Evolutionary conservation across 1,140 invertebrate species (phyloP), one percentile per base, ranked within the genome.

Genomic region (Diplogasteroides magnus): DNA sequence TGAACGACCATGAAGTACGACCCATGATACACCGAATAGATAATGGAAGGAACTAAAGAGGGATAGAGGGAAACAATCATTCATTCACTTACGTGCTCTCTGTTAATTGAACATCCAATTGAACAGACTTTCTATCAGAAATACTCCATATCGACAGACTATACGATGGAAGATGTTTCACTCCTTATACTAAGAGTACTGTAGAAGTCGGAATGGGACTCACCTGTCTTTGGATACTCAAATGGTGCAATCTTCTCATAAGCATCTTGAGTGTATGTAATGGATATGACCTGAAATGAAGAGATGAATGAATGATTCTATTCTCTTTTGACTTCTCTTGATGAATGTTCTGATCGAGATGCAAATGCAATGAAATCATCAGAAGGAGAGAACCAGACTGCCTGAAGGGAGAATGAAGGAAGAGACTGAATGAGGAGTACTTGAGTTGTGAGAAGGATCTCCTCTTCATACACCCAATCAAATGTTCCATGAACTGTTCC

Each of bases 401-500:
- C 37, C 37, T 48, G 37, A 6, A 48, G 37, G 6, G 37, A 11
- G 37, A 48, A 48, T 11, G 37, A 48, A 48, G 6, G 19, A 19
- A 48, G 19, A 48, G 37, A 48, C 19, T 6, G 37, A 48, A 11
- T 48, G 6, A 48, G 6, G n/a, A n/a, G 6, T 48, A 48, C 77
- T 32, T 80, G 61, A 25, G 61, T 68, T 31, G 56, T 77, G 31
- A 67, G 66, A 37, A 78, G 69, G 58, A 79, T 77, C 58, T 82
- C 80, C 58, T 82, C 80, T 63, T 82, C 76, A 61, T 82, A 83
- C 14, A 79, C 48, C 80, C 80, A 82, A 73, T 81, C 77, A n/a
- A 82, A 72, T 26, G 80, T 55, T 48, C 70, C 70, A 29, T 72
- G 67, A 3, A 67, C 37, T 3, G 32, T 60, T 29, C 57, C 61